A percentile compares a stretch with the other conserved stretches of the same genome.
Evolutionary conservation across 2,888 invertebrate species (phyloP).

Genomic region (Meteorus colon): DNA sequence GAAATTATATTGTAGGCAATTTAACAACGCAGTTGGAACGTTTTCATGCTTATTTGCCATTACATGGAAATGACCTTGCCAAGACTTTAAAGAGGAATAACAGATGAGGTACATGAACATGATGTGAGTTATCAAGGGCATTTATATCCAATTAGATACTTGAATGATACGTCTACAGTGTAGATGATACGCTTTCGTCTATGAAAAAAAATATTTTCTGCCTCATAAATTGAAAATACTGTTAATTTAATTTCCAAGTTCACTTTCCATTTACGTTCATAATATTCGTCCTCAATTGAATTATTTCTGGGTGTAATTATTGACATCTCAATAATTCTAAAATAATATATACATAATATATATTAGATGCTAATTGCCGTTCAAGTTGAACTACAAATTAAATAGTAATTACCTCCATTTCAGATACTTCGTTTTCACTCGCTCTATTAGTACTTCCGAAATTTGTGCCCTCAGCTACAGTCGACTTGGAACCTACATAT

Average conservation of each 20-base stretch:
- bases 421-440: constrained; percentile 68
- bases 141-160: constrained; percentile 48
- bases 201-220: constrained; percentile 7
- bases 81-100: constrained; percentile 60
- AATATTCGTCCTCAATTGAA: neutral
- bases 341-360: too few species aligned
- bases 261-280: too few species aligned
- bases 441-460: constrained; percentile 63
- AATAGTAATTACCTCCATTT: constrained; percentile 64
- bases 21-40: constrained; percentile 60
- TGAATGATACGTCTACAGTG: constrained; percentile 45
- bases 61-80: constrained; percentile 70
- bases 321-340: neutral
- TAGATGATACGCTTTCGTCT: neutral
- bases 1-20: neutral
- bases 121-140: constrained; percentile 47
- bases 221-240: neutral
- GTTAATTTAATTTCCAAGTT: neutral
- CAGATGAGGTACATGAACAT: constrained; percentile 38
- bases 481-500: constrained; percentile 70
- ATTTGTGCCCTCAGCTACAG: constrained; percentile 67
- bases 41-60: constrained; percentile 66
- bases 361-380: neutral
- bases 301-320: neutral
- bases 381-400: neutral